These are phyloP conservation scores for Lepisosteus oculatus DNA, from an alignment of 2,113 vertebrate species.

Conservation along the genomic window DNA sequence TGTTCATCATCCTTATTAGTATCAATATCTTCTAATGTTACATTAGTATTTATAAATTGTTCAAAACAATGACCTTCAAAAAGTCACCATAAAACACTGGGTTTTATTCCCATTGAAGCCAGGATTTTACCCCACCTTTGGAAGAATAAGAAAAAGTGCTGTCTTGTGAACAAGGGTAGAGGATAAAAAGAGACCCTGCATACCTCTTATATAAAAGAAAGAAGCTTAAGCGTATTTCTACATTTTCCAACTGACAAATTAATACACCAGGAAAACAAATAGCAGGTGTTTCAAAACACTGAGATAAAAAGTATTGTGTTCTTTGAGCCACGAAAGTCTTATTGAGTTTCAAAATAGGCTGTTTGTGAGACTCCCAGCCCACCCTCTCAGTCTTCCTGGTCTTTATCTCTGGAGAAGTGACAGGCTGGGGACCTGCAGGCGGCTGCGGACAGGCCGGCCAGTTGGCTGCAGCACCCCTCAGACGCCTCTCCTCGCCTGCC, in stretches of 20 bases:
- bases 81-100: too few relatives aligned
- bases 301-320: conserved; percentile 32
- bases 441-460: conserved; percentile 1
- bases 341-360: conserved; percentile 50
- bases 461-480: conserved; percentile 53
- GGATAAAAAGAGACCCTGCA: too few relatives aligned
- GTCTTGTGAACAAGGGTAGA: too few relatives aligned
- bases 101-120: too few relatives aligned
- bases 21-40: too few relatives aligned
- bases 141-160: too few relatives aligned
- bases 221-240: too few relatives aligned
- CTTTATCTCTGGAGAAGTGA: conserved; percentile 20
- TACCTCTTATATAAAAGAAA: too few relatives aligned
- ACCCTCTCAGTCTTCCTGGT: conserved; percentile 46
- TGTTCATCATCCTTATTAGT: too few relatives aligned
- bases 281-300: conserved; percentile 29
- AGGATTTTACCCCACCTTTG: too few relatives aligned
- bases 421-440: conserved; percentile 13
- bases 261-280: conserved; percentile 6
- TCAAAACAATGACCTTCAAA: too few relatives aligned
- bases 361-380: conserved; percentile 34
- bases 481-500: conserved; percentile 62
- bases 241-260: neutral
- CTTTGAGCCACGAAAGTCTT: conserved; percentile 49
- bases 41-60: too few relatives aligned